Evolutionary conservation across 2,797 vertebrate genomes (phyloP), one percentile per base, ranked within the genome.

Genomic region (Amblyopsis hoosieri): DNA sequence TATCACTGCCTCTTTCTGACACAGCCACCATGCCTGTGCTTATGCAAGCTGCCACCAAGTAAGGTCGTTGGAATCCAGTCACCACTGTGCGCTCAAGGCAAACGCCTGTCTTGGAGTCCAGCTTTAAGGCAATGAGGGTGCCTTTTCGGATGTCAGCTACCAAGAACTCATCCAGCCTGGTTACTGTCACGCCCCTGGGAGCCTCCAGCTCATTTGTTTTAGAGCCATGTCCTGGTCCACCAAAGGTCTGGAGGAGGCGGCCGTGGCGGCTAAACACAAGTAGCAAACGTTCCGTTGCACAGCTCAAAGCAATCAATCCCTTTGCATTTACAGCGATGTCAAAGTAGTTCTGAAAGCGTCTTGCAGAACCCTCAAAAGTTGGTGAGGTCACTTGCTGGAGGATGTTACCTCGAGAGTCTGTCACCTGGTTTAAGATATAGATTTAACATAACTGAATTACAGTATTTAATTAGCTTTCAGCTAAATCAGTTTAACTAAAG

Each of bases 91-190:
- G 87, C 69, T 93, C 92, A 11, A 92, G 78, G 29, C 86, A 87
- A 11, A 73, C 83, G 7, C 91, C 92, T 0, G 88, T 91, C 55
- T 88, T 90, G 0, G 88, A 72, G 2, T 93, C 89, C 19, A 93
- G 87, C 60, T 87, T 92, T 3, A 94, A 60, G 6, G 90, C 85
- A 3, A 90, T 84, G 4, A 95, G 84, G 2, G 78, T 87, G 15
- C 94, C 94, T 67, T 89, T 92, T 12, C 88, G 85, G 67, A 92
- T 92, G 78, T 94, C 94, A 0, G 93, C 92, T 17, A 95, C 84
- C 49, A 95, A 69, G 71, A 95, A 94, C 64, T 93, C 91, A 73
- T 94, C 93, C 49, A 70, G 69, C 12, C 82, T 75, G 60, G 85
- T 91, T 13, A 91, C 79, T 0, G 93, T 89, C 10, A 94, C 90